Base-by-base conservation (phyloP, 53 echinoderm and acorn worm species). In the Actinopyga echinites region DNA sequence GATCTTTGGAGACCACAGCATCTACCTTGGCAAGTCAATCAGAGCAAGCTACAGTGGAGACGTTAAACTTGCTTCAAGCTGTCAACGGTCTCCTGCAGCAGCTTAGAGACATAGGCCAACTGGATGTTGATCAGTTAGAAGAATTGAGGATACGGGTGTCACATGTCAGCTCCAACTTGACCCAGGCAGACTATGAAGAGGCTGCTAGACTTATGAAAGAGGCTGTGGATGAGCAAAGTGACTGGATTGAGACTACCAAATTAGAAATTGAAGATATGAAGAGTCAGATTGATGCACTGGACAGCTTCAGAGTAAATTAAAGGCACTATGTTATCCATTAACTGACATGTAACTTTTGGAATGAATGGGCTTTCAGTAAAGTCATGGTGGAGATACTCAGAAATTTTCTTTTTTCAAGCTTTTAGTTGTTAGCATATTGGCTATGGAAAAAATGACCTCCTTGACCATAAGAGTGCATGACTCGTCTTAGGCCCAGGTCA, bases 281-380 rank as follows among this genome's bases (percentile, higher is more conserved):
- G 23, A 82, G 33, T 23, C 93, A 93, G 67, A 89, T 96, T 12
- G 87, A 91, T 86, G 86, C 88, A 17, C 79, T 96, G 35, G 84
- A 89, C 28, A 96, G 96, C 49, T 96, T 96, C 53, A 93, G 86
- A 71, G 87, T 91, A 22, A 69, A 82, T 44, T 77, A 31, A 77
- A 49, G 1, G 17, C 0, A 13, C 12, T 49, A 17, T 1, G 17
- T 49, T 1, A 17, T 15, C 17, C 15, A 15, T 15, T 15, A 49
- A 3, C 13, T 49, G 49, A 13, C 49, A 15, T 49, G 0, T 40
- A 15, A 6, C 17, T 49, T 49, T 49, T n/a, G n/a, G n/a, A 6
- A 49, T 49, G 17, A 49, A 49, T 13, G 49, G 17, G 49, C 49
- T 49, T 49, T 49, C 49, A 49, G 13, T 49, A 2, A 49, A 49